Percentiles rank a stretch among this genome's conserved stretches.
Evolutionary conservation across 2,113 vertebrate genomes (phyloP).

Genomic region (Camelus bactrianus): DNA sequence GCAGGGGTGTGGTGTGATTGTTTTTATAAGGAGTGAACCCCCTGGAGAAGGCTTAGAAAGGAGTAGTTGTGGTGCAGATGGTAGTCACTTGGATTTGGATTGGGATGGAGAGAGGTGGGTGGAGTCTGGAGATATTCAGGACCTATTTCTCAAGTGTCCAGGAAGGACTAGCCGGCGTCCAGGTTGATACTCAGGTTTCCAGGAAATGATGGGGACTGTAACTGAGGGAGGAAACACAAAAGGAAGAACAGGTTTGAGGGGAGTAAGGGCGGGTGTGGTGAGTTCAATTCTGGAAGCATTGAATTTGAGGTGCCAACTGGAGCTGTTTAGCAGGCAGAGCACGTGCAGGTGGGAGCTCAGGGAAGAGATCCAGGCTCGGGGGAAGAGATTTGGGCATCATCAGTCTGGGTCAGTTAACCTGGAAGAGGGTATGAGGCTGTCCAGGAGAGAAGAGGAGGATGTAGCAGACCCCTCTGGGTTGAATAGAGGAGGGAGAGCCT

Average conservation of each 20-base stretch:
- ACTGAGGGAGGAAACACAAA: background rate
- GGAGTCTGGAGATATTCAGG: background rate
- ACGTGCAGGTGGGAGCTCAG: background rate
- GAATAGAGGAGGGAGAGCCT: background rate
- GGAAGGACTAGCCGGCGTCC: background rate
- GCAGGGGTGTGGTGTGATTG: background rate
- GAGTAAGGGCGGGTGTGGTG: background rate
- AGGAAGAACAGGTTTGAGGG: background rate
- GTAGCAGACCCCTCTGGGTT: background rate
- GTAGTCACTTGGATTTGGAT: background rate
- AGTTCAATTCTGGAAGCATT: background rate
- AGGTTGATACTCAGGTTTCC: background rate
- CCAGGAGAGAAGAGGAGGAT: background rate
- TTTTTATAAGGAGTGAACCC: background rate
- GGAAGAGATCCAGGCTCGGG: background rate
- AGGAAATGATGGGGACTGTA: background rate
- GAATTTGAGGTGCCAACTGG: background rate
- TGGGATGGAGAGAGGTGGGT: background rate
- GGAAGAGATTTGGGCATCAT: background rate
- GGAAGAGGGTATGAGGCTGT: background rate
- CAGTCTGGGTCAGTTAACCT: background rate
- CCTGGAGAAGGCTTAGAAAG: background rate
- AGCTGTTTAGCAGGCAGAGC: background rate
- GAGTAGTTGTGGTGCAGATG: background rate
- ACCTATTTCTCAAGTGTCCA: background rate